Evolutionary conservation across 1,140 invertebrate genomes (phyloP), one percentile per base, ranked within the genome.

Genomic region (Spodoptera litura): DNA sequence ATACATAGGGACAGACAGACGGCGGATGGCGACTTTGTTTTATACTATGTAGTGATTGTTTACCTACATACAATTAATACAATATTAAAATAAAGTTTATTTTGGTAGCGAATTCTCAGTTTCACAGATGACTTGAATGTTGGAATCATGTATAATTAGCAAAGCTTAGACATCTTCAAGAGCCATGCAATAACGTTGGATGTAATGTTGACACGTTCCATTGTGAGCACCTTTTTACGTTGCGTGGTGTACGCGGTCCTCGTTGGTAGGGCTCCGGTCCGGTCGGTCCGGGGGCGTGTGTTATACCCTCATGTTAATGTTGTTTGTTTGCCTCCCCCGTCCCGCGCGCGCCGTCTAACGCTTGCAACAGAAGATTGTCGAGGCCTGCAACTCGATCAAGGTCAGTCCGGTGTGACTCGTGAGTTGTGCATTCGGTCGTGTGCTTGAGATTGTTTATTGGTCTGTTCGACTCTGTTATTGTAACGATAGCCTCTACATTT

Each of bases 351-450:
- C 79, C 81, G 84, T 68, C 86, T 91, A 89, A 90, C 87, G 92
- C 90, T 94, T 90, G 81, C 92, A 95, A 95, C 97, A 97, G 97
- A 97, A 97, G 97, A 97, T 98, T 96, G 96, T 97, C 96, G 97
- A 98, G 96, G 97, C 97, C 96, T 98, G 97, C 97, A 97, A 97
- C 96, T 97, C 97, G 91, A 96, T 98, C 91, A 98, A 98, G 97
- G 97, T 98, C 97, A 97, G 97, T 95, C 82, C 79, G 80, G 86
- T 64, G 75, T 75, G 70, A 62, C 76, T 51, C 64, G 64, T 68
- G 64, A 52, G 49, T 52, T 25, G 49, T 68, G 51, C 73, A 61
- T 59, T 76, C 73, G 25, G 61, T 70, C 25, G 20, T 79, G 71
- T 78, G 78, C 72, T 55, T 55, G 52, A 83, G 68, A 52, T 27